Conservation (phyloP, 2,797 vertebrate genomes). For the Leuciscus waleckii region DNA sequence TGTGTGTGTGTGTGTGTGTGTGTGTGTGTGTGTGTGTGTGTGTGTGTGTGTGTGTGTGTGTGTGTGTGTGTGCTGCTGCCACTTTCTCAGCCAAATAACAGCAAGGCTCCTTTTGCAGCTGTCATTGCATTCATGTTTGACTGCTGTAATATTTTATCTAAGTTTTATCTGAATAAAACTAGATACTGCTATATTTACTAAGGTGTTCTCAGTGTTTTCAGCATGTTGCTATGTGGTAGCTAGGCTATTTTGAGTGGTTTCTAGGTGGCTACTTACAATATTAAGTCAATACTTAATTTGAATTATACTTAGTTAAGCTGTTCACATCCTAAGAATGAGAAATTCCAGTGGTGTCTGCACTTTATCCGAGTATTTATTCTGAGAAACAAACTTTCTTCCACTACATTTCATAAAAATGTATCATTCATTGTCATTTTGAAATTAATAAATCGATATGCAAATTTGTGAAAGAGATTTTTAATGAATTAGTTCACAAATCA, state of each 20-base stretch:
- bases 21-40: slow-evolving; percentile 34
- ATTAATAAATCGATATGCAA: background rate
- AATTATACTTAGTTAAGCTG: background rate
- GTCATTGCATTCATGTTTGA: slow-evolving; percentile 51
- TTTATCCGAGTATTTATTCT: background rate
- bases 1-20: slow-evolving; percentile 42
- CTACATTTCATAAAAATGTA: background rate
- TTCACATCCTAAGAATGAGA: background rate
- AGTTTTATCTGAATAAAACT: background rate
- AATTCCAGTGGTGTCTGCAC: background rate
- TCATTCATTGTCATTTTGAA: background rate
- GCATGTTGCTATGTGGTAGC: background rate
- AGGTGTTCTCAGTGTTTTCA: background rate
- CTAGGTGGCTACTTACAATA: background rate
- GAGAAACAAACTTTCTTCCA: background rate
- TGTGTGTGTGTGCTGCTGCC: slow-evolving; percentile 47
- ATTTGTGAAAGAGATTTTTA: background rate
- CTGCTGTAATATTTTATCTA: background rate
- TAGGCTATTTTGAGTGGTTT: background rate
- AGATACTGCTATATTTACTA: background rate
- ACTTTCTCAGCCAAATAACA: slow-evolving; percentile 63
- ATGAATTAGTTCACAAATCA: background rate
- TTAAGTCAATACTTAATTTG: background rate
- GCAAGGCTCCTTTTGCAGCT: slow-evolving; percentile 55
- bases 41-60: slow-evolving; percentile 26